Evolutionary conservation across 2,888 invertebrate genomes (phyloP).

Genomic region (Drosophila anomalata): DNA sequence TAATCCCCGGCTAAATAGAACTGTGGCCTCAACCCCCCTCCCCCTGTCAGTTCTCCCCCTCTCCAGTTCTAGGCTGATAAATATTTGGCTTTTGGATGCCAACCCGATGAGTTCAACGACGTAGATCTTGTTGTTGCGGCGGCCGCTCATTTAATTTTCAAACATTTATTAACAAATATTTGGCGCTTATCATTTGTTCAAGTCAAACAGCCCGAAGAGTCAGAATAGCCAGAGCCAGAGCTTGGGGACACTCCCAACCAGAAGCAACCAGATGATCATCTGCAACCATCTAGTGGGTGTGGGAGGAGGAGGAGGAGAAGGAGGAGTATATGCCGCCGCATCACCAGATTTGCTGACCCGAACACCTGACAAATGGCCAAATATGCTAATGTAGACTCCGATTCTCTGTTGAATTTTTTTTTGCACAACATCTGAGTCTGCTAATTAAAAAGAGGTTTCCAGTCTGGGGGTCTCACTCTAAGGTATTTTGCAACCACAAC

Average conservation of each 20-base stretch:
- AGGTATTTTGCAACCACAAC: conserved; percentile 9
- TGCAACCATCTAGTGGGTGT: neutral
- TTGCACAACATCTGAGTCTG: conserved; percentile 23
- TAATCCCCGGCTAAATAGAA: conserved; percentile 46
- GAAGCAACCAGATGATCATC: conserved; percentile 28
- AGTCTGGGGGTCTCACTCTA: conserved; percentile 5
- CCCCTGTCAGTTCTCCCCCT: neutral
- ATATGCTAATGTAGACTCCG: conserved; percentile 13
- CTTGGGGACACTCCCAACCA: conserved; percentile 24
- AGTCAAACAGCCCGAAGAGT: conserved; percentile 47
- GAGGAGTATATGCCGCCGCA: conserved; percentile 13
- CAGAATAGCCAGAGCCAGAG: neutral
- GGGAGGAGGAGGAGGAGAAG: neutral
- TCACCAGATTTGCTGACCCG: conserved; percentile 40
- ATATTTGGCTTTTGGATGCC: conserved; percentile 77
- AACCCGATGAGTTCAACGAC: conserved; percentile 72
- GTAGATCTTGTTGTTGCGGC: conserved; percentile 54
- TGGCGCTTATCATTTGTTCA: conserved; percentile 75
- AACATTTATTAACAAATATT: conserved; percentile 80
- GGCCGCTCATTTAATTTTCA: conserved; percentile 76
- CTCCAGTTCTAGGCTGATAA: conserved; percentile 59
- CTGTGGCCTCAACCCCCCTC: conserved; percentile 6
- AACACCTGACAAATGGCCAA: conserved; percentile 35
- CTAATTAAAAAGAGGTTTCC: conserved; percentile 21
- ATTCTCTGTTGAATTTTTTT: conserved; percentile 3